Evolutionary conservation across 1,140 invertebrate species (phyloP), one percentile per base, ranked within the genome.

Genomic region (Asobara japonica): DNA sequence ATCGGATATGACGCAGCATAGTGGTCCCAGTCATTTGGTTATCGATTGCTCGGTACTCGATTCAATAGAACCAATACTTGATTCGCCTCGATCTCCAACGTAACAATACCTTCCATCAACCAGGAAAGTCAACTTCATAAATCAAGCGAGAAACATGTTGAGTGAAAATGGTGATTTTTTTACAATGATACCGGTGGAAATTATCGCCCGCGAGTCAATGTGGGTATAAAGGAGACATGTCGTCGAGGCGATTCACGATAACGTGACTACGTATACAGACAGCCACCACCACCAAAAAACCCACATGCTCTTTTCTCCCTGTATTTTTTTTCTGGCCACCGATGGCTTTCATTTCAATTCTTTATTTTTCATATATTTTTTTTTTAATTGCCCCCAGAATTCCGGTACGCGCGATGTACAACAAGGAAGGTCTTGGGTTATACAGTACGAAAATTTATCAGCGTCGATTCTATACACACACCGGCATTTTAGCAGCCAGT

Each of bases 381-480:
- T 22, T 29, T 22, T 20, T 48, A 29, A 36, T n/a, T 56, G 69
- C 69, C 25, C 62, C 48, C 65, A 27, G 51, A 68, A 73, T 76
- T 68, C 71, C 74, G 33, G 71, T 51, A 51, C 45, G 20, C 20
- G 45, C 45, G 51, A n/a, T 70, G 45, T 66, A 48, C 45, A 65
- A 65, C 69, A 76, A 76, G 73, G 62, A 64, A 76, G 73, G 65
- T 72, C 73, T 74, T 62, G 74, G 73, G 73, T 72, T 68, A 76
- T 72, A 76, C 45, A 20, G 45, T 18, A 51, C 4, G n/a, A 51
- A 51, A 51, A 51, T 77, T 77, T 77, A 75, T 77, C 74, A 73
- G 62, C 18, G 71, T 72, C 71, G 76, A 77, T 75, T 76, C 76
- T 77, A 77, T 77, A 77, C 74, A 71, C 68, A 67, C 64, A 56